Evolutionary conservation across 2,797 vertebrate species (phyloP).

Genomic region (Rhynchotus rufescens): DNA sequence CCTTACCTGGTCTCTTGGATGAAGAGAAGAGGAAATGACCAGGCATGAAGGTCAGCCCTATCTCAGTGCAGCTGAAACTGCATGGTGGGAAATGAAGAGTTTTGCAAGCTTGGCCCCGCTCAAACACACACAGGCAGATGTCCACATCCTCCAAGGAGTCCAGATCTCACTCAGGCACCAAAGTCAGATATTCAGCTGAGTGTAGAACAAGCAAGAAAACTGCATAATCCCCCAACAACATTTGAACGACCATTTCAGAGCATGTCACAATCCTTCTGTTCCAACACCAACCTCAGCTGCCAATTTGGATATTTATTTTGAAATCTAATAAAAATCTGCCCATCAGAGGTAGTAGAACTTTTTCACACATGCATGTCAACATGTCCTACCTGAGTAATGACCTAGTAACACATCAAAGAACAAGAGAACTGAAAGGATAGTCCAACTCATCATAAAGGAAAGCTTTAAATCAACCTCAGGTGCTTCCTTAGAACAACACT

Average conservation of each 20-base stretch:
- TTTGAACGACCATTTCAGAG: neutral
- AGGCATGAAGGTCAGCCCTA: neutral
- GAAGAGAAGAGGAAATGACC: neutral
- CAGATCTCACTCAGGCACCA: neutral
- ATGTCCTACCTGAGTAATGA: neutral
- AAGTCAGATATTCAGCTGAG: neutral
- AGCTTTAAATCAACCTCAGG: neutral
- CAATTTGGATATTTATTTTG: neutral
- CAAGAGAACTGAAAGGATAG: neutral
- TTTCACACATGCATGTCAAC: neutral
- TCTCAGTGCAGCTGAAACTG: neutral
- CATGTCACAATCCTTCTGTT: neutral
- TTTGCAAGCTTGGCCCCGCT: neutral
- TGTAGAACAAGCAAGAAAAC: neutral
- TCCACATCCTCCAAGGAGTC: neutral
- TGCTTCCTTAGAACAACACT: neutral
- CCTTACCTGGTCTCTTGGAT: neutral
- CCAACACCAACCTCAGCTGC: neutral
- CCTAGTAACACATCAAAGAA: neutral
- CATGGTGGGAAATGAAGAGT: neutral
- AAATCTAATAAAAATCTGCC: neutral
- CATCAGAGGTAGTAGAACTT: neutral
- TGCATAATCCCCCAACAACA: neutral
- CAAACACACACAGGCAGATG: fast-evolving
- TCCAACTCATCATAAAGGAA: neutral